Evolutionary conservation across 2,113 vertebrate species (phyloP), one percentile per base, ranked within the genome.

Genomic region (Microcebus tavaratra): DNA sequence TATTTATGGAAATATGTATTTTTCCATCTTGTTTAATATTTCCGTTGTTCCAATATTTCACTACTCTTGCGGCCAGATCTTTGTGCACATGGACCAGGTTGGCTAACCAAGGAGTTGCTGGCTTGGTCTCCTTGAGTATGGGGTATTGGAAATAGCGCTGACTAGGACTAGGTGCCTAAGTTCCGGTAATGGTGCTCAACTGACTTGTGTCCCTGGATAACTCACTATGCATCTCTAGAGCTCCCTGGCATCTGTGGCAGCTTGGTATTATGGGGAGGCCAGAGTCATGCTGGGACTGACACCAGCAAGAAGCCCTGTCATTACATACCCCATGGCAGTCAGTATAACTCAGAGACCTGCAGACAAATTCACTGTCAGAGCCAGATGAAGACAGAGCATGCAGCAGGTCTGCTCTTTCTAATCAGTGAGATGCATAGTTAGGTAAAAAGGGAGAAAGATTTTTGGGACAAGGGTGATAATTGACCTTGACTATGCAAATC

Each of bases 321-420:
- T 63, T 27, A 42, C 15, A 20, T 6, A 34, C 31, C 59, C 65
- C 1, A 0, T 29, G 79, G n/a, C 2, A 0, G 68, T 73, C 11
- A 15, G 4, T 45, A 18, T 82, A 39, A 25, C 50, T 59, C 29
- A 34, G 73, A 80, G 39, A 3, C 48, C 12, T 36, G 63, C 36
- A 80, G 34, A 83, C 48, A 4, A 9, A 31, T 57, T 53, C 39
- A 36, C 12, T 23, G 23, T 81, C n/a, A n/a, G 90, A 25, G 21
- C 48, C 75, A 29, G 50, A 11, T 2, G 34, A 59, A 10, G 17
- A 73, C 27, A 31, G 72, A 39, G 42, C 27, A 23, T 4, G 3
- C 17, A 29, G 23, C 14, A 5, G 20, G 27, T 83, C 17, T n/a
- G 29, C 8, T 55, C 48, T 80, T 86, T 48, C 13, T 88, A 6